Evolutionary conservation across 1,140 invertebrate species (phyloP).

Genomic region (Achroia grisella): DNA sequence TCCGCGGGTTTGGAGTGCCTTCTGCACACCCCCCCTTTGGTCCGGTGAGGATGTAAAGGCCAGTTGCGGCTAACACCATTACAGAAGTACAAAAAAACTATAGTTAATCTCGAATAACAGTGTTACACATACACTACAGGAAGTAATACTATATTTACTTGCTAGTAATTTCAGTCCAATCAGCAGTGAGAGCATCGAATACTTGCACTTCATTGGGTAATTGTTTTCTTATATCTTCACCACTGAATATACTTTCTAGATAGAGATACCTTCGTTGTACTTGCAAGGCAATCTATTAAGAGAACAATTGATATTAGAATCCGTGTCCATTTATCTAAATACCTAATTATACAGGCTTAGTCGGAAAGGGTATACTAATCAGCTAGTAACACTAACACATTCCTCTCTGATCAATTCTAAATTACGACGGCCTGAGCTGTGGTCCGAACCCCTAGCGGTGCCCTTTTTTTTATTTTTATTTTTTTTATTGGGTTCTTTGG

Average conservation of each 20-base stretch:
- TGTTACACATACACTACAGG: too few species aligned
- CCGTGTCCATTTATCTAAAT: neutral
- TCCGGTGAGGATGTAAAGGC: too few species aligned
- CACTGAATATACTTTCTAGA: slow-evolving; percentile 88
- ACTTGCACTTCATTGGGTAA: slow-evolving; percentile 84
- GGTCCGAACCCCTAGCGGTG: too few species aligned
- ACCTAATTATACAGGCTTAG: neutral
- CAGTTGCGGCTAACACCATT: too few species aligned
- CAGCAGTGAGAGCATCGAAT: slow-evolving; percentile 81
- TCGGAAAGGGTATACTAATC: neutral
- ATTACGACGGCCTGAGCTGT: too few species aligned
- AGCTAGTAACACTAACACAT: neutral
- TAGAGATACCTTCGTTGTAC: slow-evolving; percentile 89
- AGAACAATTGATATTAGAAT: too few species aligned
- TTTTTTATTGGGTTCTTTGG: too few species aligned
- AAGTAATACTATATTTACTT: slow-evolving; percentile 39
- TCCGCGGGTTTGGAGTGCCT: too few species aligned
- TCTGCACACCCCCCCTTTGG: too few species aligned
- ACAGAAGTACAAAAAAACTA: too few species aligned
- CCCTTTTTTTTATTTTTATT: too few species aligned
- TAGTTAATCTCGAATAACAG: too few species aligned
- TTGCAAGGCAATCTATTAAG: slow-evolving; percentile 76
- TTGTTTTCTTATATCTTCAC: slow-evolving; percentile 89
- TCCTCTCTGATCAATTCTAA: slow-evolving; percentile 5
- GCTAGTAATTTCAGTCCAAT: slow-evolving; percentile 83